Percentiles rank a stretch among this genome's conserved stretches.
Evolutionary conservation across 1,140 invertebrate species (phyloP).

Genomic region (Bombus sylvicola): DNA sequence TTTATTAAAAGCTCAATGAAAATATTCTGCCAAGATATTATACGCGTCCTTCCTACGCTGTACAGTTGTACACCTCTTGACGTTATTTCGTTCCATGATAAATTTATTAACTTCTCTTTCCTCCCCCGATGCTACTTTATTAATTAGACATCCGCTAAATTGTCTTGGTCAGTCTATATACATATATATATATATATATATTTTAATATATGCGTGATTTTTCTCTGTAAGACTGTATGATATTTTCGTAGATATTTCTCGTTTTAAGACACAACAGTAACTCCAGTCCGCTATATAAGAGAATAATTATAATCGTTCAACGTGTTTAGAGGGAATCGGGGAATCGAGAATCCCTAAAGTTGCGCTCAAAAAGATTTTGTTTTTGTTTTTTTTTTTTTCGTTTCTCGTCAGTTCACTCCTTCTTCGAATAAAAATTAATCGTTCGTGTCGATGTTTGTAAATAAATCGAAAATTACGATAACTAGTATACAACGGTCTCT

Average conservation of each 20-base stretch:
- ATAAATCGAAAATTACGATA: slow-evolving; percentile 32
- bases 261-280: slow-evolving; percentile 47
- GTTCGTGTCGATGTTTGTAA: slow-evolving; percentile 5
- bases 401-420: slow-evolving; percentile 4
- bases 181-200: slow-evolving; percentile 16
- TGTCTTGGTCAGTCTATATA: slow-evolving; percentile 39
- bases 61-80: not conserved
- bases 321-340: slow-evolving; percentile 32
- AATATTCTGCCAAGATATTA: slow-evolving; percentile 40
- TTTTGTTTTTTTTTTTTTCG: not conserved
- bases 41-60: not conserved
- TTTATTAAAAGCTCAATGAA: slow-evolving; percentile 51
- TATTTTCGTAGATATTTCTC: slow-evolving; percentile 36
- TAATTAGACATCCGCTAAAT: slow-evolving; percentile 12
- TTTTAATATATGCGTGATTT: not conserved
- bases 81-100: not conserved
- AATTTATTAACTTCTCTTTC: not conserved
- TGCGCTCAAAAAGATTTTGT: slow-evolving; percentile 22
- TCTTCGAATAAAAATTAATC: slow-evolving; percentile 2
- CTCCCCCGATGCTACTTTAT: not conserved
- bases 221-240: slow-evolving; percentile 33
- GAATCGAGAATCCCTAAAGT: slow-evolving; percentile 38
- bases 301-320: slow-evolving; percentile 25
- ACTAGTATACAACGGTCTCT: not conserved
- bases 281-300: slow-evolving; percentile 1